Base-by-base conservation (phyloP, 1,140 invertebrate genomes). In the Arctopsyche grandis region DNA sequence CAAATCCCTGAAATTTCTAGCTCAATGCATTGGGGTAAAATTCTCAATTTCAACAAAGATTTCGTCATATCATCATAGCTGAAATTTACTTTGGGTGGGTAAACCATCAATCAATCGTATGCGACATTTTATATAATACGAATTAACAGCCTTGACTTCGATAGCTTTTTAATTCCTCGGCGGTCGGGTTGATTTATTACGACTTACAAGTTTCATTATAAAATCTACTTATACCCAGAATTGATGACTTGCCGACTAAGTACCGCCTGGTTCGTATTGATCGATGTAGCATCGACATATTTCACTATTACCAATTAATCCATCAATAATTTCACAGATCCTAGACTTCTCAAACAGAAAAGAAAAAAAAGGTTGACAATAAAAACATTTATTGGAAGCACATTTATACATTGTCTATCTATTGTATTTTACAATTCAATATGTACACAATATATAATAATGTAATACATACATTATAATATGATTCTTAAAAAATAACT, bases 311-410 rank as follows among this genome's bases (percentile, higher is more conserved):
- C 29, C 29, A 38, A 38, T 38, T 38, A 38, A 38, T 38, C 7
- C 7, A 7, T 38, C 29, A 38, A 38, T 38, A 38, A 38, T 38
- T 38, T 38, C 29, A 38, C 29, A 38, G 29, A 38, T 38, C 29
- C 3, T 38, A 38, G 3, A 38, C 29, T 38, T 38, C 29, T 7
- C 29, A 7, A 38, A 38, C 29, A 38, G 10, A 52, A 73, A 69
- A 74, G 56, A 3, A 26, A 74, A 74, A 74, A 5, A 46, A 26
- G n/a, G 4, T 44, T 44, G 46, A 48, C 24, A 74, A 16, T 66
- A 76, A 52, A 71, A 76, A 76, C 77, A 81, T 81, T 81, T 81
- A 81, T 81, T 78, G 80, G 80, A 81, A 81, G 80, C 80, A 81
- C 80, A 79, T 69, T 56, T 74, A 70, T 78, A 79, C 80, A 79